These are phyloP conservation scores for Melipona quadrifasciata DNA, from an alignment of 1,140 invertebrate species.

Conservation along the genomic window DNA sequence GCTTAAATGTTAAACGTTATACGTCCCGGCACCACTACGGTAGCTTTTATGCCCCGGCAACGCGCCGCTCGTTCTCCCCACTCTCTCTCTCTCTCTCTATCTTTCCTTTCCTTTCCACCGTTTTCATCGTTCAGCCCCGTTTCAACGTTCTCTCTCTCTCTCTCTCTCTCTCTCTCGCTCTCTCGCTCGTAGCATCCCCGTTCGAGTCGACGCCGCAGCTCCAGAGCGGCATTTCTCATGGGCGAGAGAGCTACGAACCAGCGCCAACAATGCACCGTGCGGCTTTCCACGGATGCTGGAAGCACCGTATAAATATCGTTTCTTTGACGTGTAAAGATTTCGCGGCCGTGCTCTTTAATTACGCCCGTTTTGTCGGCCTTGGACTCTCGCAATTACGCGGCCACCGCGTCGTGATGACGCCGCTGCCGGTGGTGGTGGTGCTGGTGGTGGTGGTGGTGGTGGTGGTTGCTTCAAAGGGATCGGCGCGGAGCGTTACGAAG, in stretches of 20 bases:
- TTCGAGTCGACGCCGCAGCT: not conserved
- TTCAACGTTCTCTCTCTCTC: not conserved
- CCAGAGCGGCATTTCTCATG: constrained; percentile 26
- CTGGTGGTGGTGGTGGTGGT: not conserved
- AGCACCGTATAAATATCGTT: constrained; percentile 38
- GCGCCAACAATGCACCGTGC: constrained; percentile 21
- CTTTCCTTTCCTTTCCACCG: constrained; percentile 24
- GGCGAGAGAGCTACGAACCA: not conserved
- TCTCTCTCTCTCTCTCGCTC: no score
- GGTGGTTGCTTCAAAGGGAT: not conserved
- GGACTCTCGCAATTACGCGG: not conserved
- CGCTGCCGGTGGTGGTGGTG: not conserved
- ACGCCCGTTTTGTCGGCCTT: constrained; percentile 15
- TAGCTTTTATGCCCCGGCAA: constrained; percentile 78
- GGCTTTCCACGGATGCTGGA: constrained; percentile 47
- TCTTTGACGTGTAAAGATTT: constrained; percentile 24
- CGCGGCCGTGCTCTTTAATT: constrained; percentile 53
- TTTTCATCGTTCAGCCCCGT: constrained; percentile 7
- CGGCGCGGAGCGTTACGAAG: not conserved
- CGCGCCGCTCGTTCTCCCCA: constrained; percentile 46
- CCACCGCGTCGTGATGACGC: not conserved
- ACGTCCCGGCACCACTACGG: constrained; percentile 76
- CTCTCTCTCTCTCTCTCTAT: constrained; percentile 25
- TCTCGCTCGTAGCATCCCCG: constrained; percentile 1
- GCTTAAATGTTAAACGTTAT: constrained; percentile 82